A percentile compares a stretch with the other conserved stretches of the same genome.
Evolutionary conservation across 2,888 invertebrate species (phyloP).

Genomic region (Trichogramma evanescens): DNA sequence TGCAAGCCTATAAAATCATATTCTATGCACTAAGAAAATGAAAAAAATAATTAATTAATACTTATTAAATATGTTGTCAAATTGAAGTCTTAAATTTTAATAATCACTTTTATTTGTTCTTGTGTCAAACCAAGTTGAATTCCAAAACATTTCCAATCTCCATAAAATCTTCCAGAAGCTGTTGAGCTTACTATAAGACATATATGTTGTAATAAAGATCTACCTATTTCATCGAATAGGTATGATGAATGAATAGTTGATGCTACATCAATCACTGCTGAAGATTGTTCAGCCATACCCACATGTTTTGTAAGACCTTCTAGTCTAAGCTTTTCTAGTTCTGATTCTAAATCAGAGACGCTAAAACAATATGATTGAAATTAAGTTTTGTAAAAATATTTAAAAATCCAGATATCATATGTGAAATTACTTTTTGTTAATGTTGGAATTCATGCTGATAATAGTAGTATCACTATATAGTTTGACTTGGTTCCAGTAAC

Average conservation of each 20-base stretch:
- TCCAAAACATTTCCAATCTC: constrained; percentile 41
- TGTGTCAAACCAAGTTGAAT: constrained; percentile 33
- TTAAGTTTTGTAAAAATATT: constrained; percentile 24
- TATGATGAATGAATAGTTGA: constrained; percentile 35
- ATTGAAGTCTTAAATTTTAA: background rate
- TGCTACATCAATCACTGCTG: constrained; percentile 16
- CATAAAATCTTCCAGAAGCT: constrained; percentile 32
- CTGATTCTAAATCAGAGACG: constrained; percentile 24
- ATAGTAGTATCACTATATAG: too few species aligned
- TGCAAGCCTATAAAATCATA: constrained; percentile 49
- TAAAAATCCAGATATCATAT: background rate
- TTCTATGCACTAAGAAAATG: constrained; percentile 45
- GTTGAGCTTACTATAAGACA: constrained; percentile 37
- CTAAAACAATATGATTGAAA: background rate
- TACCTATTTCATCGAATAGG: constrained; percentile 34
- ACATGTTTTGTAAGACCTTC: constrained; percentile 27
- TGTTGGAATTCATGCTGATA: too few species aligned
- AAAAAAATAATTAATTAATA: background rate
- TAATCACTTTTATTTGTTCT: constrained; percentile 37
- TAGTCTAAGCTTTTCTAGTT: constrained; percentile 33
- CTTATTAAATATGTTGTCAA: background rate
- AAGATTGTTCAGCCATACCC: too few species aligned
- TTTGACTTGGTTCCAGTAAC: too few species aligned
- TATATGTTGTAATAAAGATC: constrained; percentile 30
- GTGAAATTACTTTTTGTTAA: too few species aligned